Evolutionary conservation across 2,888 invertebrate genomes (phyloP).

Genomic region (Mythimna loreyi): DNA sequence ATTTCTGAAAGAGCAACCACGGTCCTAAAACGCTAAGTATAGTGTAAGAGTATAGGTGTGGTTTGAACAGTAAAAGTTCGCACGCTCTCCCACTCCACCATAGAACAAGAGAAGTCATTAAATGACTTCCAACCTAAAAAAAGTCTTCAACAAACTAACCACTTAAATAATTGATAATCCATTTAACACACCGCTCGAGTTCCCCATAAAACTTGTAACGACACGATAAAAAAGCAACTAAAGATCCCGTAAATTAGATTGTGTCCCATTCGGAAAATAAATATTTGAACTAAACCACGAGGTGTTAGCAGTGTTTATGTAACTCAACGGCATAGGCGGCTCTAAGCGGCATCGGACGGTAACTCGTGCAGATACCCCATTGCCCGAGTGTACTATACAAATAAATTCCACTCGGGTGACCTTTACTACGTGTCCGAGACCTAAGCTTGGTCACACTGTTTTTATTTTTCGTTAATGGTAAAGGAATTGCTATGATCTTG

Average conservation of each 20-base stretch:
- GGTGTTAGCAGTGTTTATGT: constrained; percentile 17
- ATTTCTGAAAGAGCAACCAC: too few relatives aligned
- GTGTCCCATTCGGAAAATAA: constrained; percentile 10
- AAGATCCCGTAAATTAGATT: background rate
- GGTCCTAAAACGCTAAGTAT: too few relatives aligned
- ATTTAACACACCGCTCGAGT: background rate
- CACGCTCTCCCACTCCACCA: too few relatives aligned
- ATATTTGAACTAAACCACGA: constrained; percentile 21
- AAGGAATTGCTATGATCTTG: background rate
- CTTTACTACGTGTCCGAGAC: constrained; percentile 39
- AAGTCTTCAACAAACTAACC: background rate
- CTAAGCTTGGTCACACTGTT: constrained; percentile 21
- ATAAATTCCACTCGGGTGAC: constrained; percentile 44
- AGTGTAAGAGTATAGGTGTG: too few relatives aligned
- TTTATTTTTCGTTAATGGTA: constrained; percentile 15
- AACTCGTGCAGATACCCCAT: constrained; percentile 38
- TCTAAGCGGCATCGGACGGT: constrained; percentile 8
- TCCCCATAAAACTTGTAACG: background rate
- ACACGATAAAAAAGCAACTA: background rate
- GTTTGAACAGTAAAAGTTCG: too few relatives aligned
- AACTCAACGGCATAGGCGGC: constrained; percentile 28
- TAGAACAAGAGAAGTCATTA: too few relatives aligned
- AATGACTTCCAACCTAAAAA: too few relatives aligned
- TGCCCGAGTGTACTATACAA: constrained; percentile 59
- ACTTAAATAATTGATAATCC: background rate